Conservation (phyloP, 2,113 vertebrate species). For the Panthera uncia region DNA sequence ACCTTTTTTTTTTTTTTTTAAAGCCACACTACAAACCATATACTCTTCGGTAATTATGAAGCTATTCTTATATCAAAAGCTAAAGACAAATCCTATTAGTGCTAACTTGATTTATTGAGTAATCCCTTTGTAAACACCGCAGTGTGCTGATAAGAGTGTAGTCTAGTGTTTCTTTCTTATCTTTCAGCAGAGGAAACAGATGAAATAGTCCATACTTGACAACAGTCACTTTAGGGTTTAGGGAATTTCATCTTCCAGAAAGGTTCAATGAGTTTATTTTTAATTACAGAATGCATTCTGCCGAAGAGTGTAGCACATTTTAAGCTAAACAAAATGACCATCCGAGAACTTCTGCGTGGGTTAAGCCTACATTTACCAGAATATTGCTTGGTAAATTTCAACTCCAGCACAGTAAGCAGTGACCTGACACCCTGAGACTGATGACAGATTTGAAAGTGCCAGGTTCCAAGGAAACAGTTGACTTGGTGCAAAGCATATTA, state of each 20-base stretch:
- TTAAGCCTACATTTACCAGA: not conserved
- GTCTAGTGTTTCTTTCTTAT: not conserved
- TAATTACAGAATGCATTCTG: not conserved
- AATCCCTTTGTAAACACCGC: not conserved
- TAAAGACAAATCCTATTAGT: not conserved
- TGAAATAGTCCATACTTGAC: not conserved
- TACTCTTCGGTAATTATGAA: not conserved
- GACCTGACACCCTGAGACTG: not conserved
- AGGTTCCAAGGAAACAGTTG: not conserved
- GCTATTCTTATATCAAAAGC: not conserved
- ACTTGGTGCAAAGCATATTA: not conserved
- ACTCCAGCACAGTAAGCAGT: not conserved
- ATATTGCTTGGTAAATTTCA: not conserved
- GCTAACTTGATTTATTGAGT: not conserved
- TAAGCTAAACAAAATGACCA: not conserved
- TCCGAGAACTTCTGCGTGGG: not conserved
- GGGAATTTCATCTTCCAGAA: not conserved
- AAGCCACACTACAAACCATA: not conserved
- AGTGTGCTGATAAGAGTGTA: not conserved
- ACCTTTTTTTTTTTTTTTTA: not conserved
- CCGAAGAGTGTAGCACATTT: not conserved
- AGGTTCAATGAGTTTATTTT: not conserved
- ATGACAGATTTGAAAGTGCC: not conserved
- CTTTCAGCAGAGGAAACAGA: not conserved
- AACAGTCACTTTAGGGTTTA: not conserved